Conservation (phyloP, 2,113 vertebrate species). For the Melanostigma gelatinosum region DNA sequence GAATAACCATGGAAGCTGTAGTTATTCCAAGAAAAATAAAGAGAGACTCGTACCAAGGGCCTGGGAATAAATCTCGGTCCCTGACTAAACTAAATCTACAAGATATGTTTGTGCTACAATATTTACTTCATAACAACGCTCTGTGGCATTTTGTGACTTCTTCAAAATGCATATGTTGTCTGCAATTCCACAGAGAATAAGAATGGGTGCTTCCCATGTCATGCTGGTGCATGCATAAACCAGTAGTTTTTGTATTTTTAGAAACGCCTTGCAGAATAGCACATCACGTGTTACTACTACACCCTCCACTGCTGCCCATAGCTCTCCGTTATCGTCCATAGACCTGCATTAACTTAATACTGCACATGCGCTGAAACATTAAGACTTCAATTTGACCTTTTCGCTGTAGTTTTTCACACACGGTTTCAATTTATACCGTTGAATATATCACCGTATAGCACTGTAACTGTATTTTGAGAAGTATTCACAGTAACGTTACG, state of each 20-base stretch:
- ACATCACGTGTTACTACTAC: conserved; percentile 61
- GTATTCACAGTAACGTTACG: neutral
- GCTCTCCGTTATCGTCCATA: neutral
- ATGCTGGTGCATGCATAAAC: conserved; percentile 38
- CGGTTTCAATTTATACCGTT: neutral
- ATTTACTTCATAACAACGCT: neutral
- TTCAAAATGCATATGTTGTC: neutral
- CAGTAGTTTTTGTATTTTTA: conserved; percentile 71
- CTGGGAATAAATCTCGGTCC: neutral
- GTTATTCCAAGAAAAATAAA: neutral
- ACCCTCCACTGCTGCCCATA: conserved; percentile 22
- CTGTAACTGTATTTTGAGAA: neutral
- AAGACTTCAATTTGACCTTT: conserved; percentile 3
- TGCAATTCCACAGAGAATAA: neutral
- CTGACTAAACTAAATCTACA: neutral
- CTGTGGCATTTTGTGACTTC: neutral
- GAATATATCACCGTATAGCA: neutral
- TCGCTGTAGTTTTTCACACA: neutral
- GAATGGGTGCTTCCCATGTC: conserved; percentile 31
- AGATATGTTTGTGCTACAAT: neutral
- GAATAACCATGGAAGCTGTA: neutral
- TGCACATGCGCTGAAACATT: conserved; percentile 2
- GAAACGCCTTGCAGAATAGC: conserved; percentile 49
- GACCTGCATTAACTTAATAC: neutral
- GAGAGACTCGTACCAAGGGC: neutral